Evolutionary conservation across 2,113 vertebrate species (phyloP).

Genomic region (Psophia crepitans): DNA sequence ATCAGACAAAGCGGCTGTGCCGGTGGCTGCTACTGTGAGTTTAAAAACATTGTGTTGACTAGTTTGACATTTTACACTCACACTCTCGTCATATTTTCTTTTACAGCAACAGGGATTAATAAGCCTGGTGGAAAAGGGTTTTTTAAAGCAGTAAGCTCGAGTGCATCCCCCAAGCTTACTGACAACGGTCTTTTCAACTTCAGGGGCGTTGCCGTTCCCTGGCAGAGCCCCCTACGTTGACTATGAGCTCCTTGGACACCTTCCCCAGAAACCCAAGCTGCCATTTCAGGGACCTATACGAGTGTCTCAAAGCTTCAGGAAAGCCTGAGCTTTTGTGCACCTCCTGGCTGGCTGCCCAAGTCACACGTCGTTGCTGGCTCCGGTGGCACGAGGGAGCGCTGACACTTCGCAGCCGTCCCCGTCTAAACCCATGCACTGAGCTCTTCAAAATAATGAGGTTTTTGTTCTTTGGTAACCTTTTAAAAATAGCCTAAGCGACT

Average conservation of each 20-base stretch:
- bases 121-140: background rate
- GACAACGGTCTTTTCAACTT: background rate
- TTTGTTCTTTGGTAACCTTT: background rate
- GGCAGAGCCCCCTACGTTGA: fast-evolving
- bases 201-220: background rate
- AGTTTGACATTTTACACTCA: background rate
- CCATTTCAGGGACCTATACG: background rate
- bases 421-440: fast-evolving
- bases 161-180: background rate
- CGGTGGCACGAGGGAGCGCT: background rate
- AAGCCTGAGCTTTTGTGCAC: background rate
- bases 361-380: background rate
- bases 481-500: background rate
- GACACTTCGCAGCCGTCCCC: background rate
- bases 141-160: background rate
- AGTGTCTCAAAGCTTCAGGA: background rate
- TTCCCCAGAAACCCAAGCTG: background rate
- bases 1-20: background rate
- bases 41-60: background rate
- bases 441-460: background rate
- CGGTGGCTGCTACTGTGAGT: background rate
- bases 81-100: background rate
- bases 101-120: background rate
- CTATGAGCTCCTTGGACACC: background rate
- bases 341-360: background rate